These are phyloP conservation scores for Rhagoletis zephyria DNA, from an alignment of 1,140 invertebrate genomes.

Conservation along the genomic window DNA sequence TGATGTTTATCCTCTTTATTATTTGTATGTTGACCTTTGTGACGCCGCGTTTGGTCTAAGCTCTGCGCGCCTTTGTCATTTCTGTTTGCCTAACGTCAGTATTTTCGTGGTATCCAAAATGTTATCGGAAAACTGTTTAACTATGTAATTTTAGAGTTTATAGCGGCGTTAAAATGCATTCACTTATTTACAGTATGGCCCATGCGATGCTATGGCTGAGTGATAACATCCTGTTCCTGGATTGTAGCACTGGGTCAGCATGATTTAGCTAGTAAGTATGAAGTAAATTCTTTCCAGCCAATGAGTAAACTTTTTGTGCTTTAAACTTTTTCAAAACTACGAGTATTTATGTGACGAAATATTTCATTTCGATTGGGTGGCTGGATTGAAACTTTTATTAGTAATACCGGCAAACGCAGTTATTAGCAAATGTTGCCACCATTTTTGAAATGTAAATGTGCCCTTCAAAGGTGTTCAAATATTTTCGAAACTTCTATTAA, in stretches of 20 bases:
- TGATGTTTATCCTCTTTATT: background rate
- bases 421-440: no score
- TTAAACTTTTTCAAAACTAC: background rate
- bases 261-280: no score
- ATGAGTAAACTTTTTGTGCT: background rate
- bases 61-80: constrained; percentile 21
- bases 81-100: constrained; percentile 50
- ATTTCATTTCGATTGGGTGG: no score
- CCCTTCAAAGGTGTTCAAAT: no score
- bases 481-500: no score
- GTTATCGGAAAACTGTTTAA: constrained; percentile 21
- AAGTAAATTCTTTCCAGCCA: no score
- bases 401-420: no score
- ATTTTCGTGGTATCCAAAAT: constrained; percentile 50
- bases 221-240: constrained; percentile 26
- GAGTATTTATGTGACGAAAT: no score
- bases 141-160: background rate
- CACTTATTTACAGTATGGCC: background rate
- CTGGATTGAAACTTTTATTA: no score
- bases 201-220: background rate
- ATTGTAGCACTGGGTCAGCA: background rate
- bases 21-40: constrained; percentile 34
- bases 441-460: no score
- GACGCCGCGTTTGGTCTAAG: background rate
- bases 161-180: background rate